These are phyloP conservation scores for Toxotes chatareus DNA, from an alignment of 2,113 vertebrate genomes.

Conservation along the genomic window DNA sequence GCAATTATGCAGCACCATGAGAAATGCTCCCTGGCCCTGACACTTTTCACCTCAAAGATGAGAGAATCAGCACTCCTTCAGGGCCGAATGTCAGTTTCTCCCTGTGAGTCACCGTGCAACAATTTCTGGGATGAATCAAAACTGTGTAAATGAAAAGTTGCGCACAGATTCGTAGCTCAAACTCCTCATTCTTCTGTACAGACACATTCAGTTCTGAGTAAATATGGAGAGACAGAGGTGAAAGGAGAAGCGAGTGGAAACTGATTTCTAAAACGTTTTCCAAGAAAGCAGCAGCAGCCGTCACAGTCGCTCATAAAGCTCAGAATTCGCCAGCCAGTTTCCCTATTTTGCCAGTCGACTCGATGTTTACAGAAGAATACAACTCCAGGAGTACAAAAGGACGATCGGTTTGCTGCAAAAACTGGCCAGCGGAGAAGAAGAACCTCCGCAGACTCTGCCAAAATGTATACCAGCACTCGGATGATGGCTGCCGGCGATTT, in stretches of 20 bases:
- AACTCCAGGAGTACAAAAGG: conserved; percentile 23
- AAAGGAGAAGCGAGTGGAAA: too few relatives aligned
- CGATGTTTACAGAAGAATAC: conserved; percentile 38
- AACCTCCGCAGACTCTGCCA: conserved; percentile 9
- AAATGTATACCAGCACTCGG: not conserved
- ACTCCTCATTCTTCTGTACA: too few relatives aligned
- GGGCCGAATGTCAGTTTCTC: not conserved
- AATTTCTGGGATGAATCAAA: not conserved
- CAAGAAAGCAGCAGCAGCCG: conserved; percentile 7
- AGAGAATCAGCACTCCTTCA: not conserved
- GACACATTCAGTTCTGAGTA: too few relatives aligned
- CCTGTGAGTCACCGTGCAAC: not conserved
- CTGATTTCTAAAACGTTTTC: too few relatives aligned
- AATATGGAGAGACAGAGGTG: too few relatives aligned
- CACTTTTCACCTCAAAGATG: not conserved
- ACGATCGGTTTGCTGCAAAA: conserved; percentile 4
- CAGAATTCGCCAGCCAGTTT: not conserved
- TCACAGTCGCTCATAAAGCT: conserved; percentile 7
- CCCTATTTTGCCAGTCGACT: conserved; percentile 2
- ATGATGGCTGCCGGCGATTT: not conserved
- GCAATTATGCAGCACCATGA: not conserved
- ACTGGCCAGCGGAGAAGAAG: conserved; percentile 20
- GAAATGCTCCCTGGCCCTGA: not conserved
- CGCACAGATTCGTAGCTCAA: too few relatives aligned
- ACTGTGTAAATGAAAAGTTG: too few relatives aligned